phyloP scores from a whole-genome alignment of 2,113 vertebrate species.

The Columbina picui region DNA sequence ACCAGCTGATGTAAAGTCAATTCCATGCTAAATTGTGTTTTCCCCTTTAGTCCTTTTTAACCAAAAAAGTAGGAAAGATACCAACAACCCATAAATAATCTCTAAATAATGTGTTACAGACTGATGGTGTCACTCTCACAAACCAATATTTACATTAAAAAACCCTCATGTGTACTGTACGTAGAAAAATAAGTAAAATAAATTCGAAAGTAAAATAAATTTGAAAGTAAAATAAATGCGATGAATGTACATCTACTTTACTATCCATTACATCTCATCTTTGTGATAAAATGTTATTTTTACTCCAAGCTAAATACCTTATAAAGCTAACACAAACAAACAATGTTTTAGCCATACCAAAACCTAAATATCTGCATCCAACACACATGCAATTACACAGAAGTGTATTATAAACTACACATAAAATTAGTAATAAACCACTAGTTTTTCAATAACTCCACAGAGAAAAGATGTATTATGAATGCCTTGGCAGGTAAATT shows the following conservation, averaged over 20 bases:
- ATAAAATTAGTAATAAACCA: neutral
- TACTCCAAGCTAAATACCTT: neutral
- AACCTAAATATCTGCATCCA: neutral
- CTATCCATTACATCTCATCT: neutral
- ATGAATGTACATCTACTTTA: neutral
- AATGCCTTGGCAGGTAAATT: neutral
- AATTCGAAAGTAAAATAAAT: neutral
- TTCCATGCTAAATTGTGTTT: slow-evolving; percentile 7
- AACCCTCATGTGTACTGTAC: neutral
- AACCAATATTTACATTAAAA: neutral
- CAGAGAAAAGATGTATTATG: neutral
- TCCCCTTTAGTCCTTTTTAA: neutral
- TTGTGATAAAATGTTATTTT: neutral
- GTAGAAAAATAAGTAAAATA: neutral
- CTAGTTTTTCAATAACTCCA: neutral
- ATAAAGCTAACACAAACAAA: neutral
- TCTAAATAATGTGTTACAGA: neutral
- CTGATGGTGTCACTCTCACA: neutral
- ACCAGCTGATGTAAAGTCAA: slow-evolving; percentile 7
- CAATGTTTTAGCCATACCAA: neutral
- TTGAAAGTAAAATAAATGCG: neutral
- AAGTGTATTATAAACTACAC: neutral
- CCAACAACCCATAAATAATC: neutral
- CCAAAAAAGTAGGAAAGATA: neutral
- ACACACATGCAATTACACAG: neutral